phyloP scores from a whole-genome alignment of 2,113 vertebrate species.

The Bos javanicus region DNA sequence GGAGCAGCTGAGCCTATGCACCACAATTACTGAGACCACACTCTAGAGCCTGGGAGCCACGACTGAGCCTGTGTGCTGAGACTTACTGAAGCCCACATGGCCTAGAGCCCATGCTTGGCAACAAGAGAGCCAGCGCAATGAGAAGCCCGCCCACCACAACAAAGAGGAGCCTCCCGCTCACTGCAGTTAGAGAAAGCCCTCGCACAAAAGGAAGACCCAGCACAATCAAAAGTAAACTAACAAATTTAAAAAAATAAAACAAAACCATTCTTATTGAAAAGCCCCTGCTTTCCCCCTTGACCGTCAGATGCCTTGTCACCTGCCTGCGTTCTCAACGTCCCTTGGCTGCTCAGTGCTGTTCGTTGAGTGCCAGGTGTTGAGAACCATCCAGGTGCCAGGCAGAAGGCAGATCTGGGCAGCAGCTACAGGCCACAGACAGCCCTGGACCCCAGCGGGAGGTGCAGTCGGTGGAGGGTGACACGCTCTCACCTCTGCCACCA shows the following conservation, averaged over 20 bases:
- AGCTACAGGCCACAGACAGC: neutral
- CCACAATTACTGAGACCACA: neutral
- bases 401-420: neutral
- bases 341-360: neutral
- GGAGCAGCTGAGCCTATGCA: neutral
- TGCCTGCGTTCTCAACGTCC: neutral
- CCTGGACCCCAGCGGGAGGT: neutral
- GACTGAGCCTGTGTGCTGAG: rapidly evolving
- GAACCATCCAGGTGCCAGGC: no score
- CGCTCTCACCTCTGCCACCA: neutral
- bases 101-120: neutral
- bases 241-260: no score
- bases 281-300: neutral
- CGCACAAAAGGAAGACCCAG: neutral
- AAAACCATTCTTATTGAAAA: neutral
- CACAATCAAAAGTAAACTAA: neutral
- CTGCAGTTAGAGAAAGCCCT: neutral
- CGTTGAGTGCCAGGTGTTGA: neutral
- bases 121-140: rapidly evolving
- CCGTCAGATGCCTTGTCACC: rapidly evolving
- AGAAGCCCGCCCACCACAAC: neutral
- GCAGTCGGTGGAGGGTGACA: no score
- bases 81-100: neutral
- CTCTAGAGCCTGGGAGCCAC: neutral
- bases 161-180: neutral